Evolutionary conservation across 2,888 invertebrate genomes (phyloP).

Genomic region (Laspeyria flexula): DNA sequence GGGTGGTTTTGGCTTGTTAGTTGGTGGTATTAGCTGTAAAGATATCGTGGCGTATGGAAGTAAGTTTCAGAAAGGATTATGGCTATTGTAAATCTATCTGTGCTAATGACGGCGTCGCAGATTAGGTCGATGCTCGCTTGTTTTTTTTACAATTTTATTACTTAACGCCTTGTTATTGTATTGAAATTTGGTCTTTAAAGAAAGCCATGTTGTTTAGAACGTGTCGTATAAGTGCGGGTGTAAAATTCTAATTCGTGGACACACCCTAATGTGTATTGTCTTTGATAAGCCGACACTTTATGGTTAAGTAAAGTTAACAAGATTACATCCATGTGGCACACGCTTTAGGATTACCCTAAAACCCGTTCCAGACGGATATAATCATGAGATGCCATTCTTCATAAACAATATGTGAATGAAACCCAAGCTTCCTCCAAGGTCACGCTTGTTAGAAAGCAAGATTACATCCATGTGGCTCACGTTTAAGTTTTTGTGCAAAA

Average conservation of each 20-base stretch:
- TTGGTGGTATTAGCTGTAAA: background rate
- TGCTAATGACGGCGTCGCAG: constrained; percentile 73
- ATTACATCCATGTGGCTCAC: no score
- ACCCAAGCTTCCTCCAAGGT: no score
- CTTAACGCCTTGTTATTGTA: constrained; percentile 42
- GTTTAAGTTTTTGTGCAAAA: no score
- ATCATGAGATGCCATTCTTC: no score
- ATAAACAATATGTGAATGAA: no score
- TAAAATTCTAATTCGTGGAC: constrained; percentile 41
- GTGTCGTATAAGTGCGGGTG: constrained; percentile 16
- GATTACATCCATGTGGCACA: no score
- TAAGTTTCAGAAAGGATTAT: constrained; percentile 77
- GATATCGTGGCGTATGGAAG: constrained; percentile 44
- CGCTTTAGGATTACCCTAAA: no score
- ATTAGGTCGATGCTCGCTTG: constrained; percentile 53
- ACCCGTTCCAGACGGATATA: no score
- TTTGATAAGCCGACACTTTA: constrained; percentile 27
- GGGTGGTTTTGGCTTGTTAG: constrained; percentile 12
- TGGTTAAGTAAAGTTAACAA: no score
- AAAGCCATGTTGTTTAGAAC: constrained; percentile 35
- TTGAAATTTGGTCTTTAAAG: constrained; percentile 28
- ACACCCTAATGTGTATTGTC: constrained; percentile 20
- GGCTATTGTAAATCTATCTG: constrained; percentile 77
- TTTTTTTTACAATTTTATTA: constrained; percentile 46
- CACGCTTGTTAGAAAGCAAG: no score